Base-by-base conservation (phyloP, 2,888 invertebrate species). In the Agrotis puta region DNA sequence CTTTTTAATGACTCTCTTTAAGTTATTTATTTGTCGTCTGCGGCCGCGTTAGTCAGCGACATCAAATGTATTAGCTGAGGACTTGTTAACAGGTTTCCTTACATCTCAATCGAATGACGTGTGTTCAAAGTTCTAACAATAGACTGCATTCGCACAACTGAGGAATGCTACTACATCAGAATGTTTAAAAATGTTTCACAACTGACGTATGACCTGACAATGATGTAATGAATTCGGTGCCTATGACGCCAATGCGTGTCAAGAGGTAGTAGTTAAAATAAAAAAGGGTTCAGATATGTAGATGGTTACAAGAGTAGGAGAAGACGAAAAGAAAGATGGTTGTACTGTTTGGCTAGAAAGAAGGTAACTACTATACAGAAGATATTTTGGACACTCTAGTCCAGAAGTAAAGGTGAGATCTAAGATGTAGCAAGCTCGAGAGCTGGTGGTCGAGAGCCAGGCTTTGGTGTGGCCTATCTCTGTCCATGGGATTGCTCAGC, bases 21-120 rank as follows among this genome's bases (percentile, higher is more conserved):
- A 20, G 65, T 50, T 9, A 64, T 22, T 73, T 39, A 47, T 53
- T 62, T 45, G 43, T 27, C 45, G 14, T 71, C 33, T 27, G n/a
- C 43, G 22, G 22, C 43, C 56, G 20, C 14, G 66, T 84, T 84
- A 84, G 70, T 84, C 84, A 79, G 63, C 18, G 50, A 13, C 61
- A 65, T 13, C 64, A 54, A 85, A 74, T 67, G 64, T 39, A 64
- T 59, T 53, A 58, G 53, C 67, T 69, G 57, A 74, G 56, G 70
- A 70, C 61, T 74, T 20, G 47, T 83, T 76, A 80, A 74, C 77
- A 47, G 59, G 70, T 77, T 84, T 73, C 47, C 74, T 70, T 57
- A 86, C 79, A 74, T 81, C 76, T 86, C 76, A 75, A 81, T 84
- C 64, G 24, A 16, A 74, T 84, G 77, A 79, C 76, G 77, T 64